These are phyloP conservation scores for Polylopha cassiicola DNA, from an alignment of 2,888 invertebrate species.

Conservation along the genomic window DNA sequence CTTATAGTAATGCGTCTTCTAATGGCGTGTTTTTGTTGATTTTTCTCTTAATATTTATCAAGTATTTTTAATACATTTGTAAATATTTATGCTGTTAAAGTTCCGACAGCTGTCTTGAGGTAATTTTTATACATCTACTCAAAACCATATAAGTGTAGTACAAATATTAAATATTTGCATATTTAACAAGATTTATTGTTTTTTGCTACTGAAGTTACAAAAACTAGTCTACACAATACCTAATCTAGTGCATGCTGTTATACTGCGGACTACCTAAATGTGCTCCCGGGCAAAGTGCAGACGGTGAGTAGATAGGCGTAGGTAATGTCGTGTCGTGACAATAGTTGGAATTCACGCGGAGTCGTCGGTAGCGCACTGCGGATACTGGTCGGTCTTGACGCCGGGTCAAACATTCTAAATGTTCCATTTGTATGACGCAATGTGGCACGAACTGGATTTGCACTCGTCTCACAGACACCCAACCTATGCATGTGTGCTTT, in stretches of 20 bases:
- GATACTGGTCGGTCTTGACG: slow-evolving; percentile 34
- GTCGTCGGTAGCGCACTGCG: slow-evolving; percentile 42
- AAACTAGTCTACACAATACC: too few species aligned
- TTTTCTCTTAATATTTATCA: too few species aligned
- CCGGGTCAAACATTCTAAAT: slow-evolving; percentile 71
- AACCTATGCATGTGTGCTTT: slow-evolving; percentile 35
- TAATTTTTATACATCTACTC: too few species aligned
- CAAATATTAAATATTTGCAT: too few species aligned
- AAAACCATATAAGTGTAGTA: too few species aligned
- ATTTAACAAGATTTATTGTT: too few species aligned
- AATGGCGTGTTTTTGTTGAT: not conserved
- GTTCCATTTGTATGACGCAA: slow-evolving; percentile 67
- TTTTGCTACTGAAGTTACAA: too few species aligned
- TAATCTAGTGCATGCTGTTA: too few species aligned
- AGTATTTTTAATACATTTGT: too few species aligned
- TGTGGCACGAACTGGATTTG: slow-evolving; percentile 62
- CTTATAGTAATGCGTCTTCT: slow-evolving; percentile 40
- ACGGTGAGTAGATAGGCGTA: slow-evolving; percentile 34
- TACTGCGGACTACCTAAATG: too few species aligned
- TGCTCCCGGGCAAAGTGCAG: slow-evolving; percentile 27
- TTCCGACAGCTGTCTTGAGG: too few species aligned
- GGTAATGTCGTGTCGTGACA: slow-evolving; percentile 50
- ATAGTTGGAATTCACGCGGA: slow-evolving; percentile 54
- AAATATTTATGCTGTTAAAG: too few species aligned
- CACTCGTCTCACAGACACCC: slow-evolving; percentile 60